Base-by-base conservation (phyloP, 2,113 vertebrate species). In the Cromileptes altivelis region DNA sequence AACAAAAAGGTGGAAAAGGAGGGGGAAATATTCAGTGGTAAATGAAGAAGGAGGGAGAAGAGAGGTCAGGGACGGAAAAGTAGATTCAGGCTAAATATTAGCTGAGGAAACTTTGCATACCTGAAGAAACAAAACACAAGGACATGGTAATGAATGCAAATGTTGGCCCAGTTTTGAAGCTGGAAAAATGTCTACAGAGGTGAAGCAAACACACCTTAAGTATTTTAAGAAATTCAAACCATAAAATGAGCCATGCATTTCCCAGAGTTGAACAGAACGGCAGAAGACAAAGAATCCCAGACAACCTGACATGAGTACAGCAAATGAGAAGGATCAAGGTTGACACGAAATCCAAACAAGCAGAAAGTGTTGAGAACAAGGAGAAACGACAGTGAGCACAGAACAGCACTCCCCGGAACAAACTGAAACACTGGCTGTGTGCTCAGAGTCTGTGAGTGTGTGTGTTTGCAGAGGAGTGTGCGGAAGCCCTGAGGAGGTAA, bases 111-210 rank as follows among this genome's bases (percentile, higher is more conserved):
- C 37, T 77, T 56, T 73, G 23, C 70, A 90, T 69, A 85, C 81
- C 80, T 91, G 69, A 25, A 67, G 60, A 79, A 58, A 74, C 30
- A 70, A 64, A 21, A 60, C 25, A 50, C 0, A 74, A 79, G 30
- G 62, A 85, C 45, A 53, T 69, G 68, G 52, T 84, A 85, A 89
- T 85, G 47, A 85, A 93, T 90, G 88, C 85, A 84, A 82, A 84
- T 67, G 63, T 60, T 91, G 87, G 53, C 91, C 91, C 84, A 84
- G 75, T 85, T 92, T 71, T 57, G 27, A 88, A 84, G 69, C 65
- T 17, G 4, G 14, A 25, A 78, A 65, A 79, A 72, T 33, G 37
- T 62, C 40, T 71, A 2, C 25, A 0, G 52, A 83, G 71, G 75
- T 55, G 68, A 87, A 87, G 84, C 73, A 70, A 87, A 81, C 56